phyloP scores from a whole-genome alignment of 2,888 invertebrate species.

The Eupithecia centaureata region DNA sequence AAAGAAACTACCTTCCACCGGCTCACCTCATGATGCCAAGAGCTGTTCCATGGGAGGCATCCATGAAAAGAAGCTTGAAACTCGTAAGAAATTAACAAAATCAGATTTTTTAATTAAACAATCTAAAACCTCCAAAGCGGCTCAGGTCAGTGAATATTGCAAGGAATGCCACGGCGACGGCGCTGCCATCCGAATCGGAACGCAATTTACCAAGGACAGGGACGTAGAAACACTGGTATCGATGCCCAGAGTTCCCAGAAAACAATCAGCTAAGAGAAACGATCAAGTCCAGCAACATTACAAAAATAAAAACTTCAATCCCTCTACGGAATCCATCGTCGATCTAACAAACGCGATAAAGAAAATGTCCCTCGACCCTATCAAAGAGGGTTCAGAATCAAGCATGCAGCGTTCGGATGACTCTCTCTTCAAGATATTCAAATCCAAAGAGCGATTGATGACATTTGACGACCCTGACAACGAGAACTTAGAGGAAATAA shows the following conservation, averaged over 20 bases:
- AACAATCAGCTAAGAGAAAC: not conserved
- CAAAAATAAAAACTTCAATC: slow-evolving; percentile 67
- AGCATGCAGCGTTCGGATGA: slow-evolving; percentile 40
- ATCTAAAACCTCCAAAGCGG: not conserved
- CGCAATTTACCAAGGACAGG: not conserved
- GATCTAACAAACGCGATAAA: slow-evolving; percentile 47
- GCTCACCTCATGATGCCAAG: slow-evolving; percentile 50
- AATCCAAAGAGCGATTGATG: slow-evolving; percentile 48
- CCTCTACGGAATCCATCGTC: slow-evolving; percentile 58
- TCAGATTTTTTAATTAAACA: slow-evolving; percentile 56
- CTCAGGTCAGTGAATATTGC: slow-evolving; percentile 46
- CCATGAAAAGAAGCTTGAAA: slow-evolving; percentile 30
- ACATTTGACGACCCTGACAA: not conserved
- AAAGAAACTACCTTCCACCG: slow-evolving; percentile 44
- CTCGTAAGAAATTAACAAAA: slow-evolving; percentile 62
- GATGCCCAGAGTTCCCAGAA: slow-evolving; percentile 7
- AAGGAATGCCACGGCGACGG: slow-evolving; percentile 59
- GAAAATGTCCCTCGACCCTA: slow-evolving; percentile 61
- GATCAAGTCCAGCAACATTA: slow-evolving; percentile 62
- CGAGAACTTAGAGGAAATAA: slow-evolving; percentile 55
- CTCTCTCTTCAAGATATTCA: slow-evolving; percentile 49
- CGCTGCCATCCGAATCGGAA: not conserved
- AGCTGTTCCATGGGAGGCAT: slow-evolving; percentile 59
- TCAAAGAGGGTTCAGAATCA: slow-evolving; percentile 63
- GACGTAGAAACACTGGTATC: slow-evolving; percentile 24